These are phyloP conservation scores for Brachymystax lenok DNA, from an alignment of 2,797 vertebrate species.

Conservation along the genomic window DNA sequence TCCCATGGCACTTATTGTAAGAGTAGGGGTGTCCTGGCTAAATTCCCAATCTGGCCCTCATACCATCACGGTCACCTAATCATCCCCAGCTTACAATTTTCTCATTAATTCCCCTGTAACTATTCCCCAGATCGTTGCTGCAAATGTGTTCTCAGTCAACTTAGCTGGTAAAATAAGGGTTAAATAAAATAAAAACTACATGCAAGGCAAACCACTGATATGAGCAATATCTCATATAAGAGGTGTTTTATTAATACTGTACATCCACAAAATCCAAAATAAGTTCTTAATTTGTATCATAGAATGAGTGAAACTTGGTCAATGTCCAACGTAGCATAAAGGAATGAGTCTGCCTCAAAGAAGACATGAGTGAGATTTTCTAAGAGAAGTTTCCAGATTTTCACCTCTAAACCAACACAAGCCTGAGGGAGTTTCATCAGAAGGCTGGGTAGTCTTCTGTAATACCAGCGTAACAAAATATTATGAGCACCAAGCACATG, in stretches of 20 bases:
- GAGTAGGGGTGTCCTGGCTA: too few relatives aligned
- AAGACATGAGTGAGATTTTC: conserved; percentile 44
- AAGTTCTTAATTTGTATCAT: not conserved
- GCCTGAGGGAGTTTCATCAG: conserved; percentile 61
- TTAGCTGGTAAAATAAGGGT: too few relatives aligned
- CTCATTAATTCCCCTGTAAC: too few relatives aligned
- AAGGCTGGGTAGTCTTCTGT: conserved; percentile 48
- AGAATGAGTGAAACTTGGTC: not conserved
- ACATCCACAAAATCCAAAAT: too few relatives aligned
- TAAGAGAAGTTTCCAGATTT: conserved; percentile 50
- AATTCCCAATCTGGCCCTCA: too few relatives aligned
- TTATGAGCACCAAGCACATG: conserved; percentile 54
- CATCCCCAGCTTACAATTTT: too few relatives aligned
- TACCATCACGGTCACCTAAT: too few relatives aligned
- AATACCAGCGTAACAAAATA: conserved; percentile 45
- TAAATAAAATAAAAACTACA: too few relatives aligned
- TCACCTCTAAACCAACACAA: conserved; percentile 42
- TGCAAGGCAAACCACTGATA: not conserved
- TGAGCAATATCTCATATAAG: not conserved
- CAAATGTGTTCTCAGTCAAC: too few relatives aligned
- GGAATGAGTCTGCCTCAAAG: conserved; percentile 17
- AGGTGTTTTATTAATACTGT: too few relatives aligned
- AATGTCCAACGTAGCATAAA: not conserved
- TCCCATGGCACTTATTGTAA: too few relatives aligned
- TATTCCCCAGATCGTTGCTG: too few relatives aligned